These are phyloP conservation scores for Poeciliopsis paucimaculata DNA, from an alignment of 2,797 vertebrate species.

Conservation along the genomic window DNA sequence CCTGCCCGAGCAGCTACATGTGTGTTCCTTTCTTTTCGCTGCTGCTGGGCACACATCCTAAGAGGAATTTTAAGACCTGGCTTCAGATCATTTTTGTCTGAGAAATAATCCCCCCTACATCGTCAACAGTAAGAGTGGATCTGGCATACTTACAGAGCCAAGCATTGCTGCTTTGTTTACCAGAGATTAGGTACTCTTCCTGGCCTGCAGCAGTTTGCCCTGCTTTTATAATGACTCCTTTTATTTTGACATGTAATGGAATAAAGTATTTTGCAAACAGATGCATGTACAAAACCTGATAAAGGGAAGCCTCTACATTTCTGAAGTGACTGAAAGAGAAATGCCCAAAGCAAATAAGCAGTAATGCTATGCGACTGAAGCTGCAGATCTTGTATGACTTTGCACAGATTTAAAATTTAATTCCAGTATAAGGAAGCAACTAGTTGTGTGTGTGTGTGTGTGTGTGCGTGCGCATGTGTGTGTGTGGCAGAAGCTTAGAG, in stretches of 20 bases:
- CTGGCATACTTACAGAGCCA: conserved; percentile 66
- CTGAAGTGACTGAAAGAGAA: neutral
- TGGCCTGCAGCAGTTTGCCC: conserved; percentile 40
- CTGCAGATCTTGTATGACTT: conserved; percentile 22
- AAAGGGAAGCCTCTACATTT: conserved; percentile 2
- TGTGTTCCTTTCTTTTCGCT: conserved; percentile 71
- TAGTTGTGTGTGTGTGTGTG: conserved; percentile 53
- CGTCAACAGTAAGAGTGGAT: conserved; percentile 55
- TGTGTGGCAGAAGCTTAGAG: conserved; percentile 50
- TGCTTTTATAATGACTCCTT: conserved; percentile 22
- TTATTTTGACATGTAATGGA: conserved; percentile 25
- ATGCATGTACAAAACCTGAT: conserved; percentile 8
- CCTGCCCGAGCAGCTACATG: conserved; percentile 61
- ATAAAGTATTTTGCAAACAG: conserved; percentile 30
- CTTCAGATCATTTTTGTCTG: conserved; percentile 63
- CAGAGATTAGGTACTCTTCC: conserved; percentile 61
- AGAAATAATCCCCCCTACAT: conserved; percentile 72
- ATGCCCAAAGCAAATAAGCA: neutral
- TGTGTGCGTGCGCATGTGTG: neutral
- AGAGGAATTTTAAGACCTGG: conserved; percentile 77
- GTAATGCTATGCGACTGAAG: conserved; percentile 23
- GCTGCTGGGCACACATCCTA: conserved; percentile 65
- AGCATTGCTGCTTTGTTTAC: conserved; percentile 65
- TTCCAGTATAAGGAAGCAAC: conserved; percentile 55
- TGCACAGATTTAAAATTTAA: conserved; percentile 37